Evolutionary conservation across 2,113 vertebrate genomes (phyloP).

Genomic region (Oreochromis spilurus): DNA sequence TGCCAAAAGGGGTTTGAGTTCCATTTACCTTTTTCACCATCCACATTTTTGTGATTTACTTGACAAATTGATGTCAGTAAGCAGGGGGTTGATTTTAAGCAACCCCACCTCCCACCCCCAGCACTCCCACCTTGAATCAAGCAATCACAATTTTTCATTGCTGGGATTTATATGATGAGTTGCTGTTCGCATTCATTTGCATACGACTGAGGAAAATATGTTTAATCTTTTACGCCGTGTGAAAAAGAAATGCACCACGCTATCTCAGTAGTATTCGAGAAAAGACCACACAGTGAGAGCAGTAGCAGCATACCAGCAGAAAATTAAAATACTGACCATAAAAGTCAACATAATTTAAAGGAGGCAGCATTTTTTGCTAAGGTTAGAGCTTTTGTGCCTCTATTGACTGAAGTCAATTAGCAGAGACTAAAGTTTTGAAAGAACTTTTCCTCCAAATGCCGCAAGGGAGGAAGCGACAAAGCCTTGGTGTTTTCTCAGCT

Average conservation of each 20-base stretch:
- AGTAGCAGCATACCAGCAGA: not conserved
- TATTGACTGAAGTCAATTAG: not conserved
- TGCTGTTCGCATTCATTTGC: not conserved
- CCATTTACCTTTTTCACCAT: not conserved
- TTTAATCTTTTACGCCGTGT: not conserved
- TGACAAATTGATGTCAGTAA: conserved; percentile 1
- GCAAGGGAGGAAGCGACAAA: not conserved
- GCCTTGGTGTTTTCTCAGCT: conserved; percentile 39
- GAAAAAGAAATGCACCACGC: not conserved
- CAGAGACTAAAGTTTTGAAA: not conserved
- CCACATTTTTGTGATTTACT: not conserved
- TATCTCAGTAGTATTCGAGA: not conserved
- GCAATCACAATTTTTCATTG: not conserved
- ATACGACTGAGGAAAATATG: not conserved
- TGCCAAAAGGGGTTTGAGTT: not conserved
- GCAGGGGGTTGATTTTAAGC: conserved; percentile 25
- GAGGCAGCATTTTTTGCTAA: not conserved
- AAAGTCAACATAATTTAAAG: not conserved
- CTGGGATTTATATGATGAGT: not conserved
- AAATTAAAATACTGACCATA: not conserved
- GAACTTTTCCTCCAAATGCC: not conserved
- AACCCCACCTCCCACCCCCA: not conserved
- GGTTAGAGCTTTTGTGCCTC: not conserved
- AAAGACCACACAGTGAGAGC: not conserved
- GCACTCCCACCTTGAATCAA: not conserved